Evolutionary conservation across 2,797 vertebrate genomes (phyloP), one percentile per base, ranked within the genome.

Genomic region (Cyclura pinguis): DNA sequence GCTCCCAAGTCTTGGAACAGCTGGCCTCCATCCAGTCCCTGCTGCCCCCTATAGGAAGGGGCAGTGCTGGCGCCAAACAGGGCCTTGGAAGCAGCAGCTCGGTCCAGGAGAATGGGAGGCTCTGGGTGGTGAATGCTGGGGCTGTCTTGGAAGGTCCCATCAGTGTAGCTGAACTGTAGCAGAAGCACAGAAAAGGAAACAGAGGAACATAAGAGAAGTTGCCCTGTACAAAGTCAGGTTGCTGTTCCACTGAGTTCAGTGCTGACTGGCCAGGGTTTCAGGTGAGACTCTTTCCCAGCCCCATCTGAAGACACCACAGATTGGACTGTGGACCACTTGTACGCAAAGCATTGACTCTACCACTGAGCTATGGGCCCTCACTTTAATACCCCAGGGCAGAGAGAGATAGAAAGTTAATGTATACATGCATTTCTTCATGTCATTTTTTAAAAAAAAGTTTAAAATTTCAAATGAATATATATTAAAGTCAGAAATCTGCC

Each of bases 1-100:
- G 98, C 97, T 80, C 98, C 92, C 24, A 98, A 96, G 89, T 98
- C 98, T 95, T 98, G 98, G 91, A 99, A 97, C 94, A 98, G 96
- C 96, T 98, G 98, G 35, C 97, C 96, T 84, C 96, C 96, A 0
- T 95, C 95, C 8, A 96, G 91, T 84, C 95, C 97, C 14, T 96
- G 94, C 84, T 97, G 96, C 67, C 96, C 94, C 0, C 96, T 89
- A 1, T 97, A 97, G 90, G 97, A 95, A 84, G 96, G 94, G 80
- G 92, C 93, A 59, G 96, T 90, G 59, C 96, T 92, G 22, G 95
- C 93, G 77, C 96, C 96, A 90, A 97, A 96, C 50, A 96, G 83
- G 91, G 94, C 85, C 72, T 96, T 96, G 89, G 96, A 91, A 52
- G 94, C 64, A 84, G 94, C 93, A 47, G 95, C 92, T 57, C 92